phyloP scores from a whole-genome alignment of 2,113 vertebrate genomes.

The Menura novaehollandiae region DNA sequence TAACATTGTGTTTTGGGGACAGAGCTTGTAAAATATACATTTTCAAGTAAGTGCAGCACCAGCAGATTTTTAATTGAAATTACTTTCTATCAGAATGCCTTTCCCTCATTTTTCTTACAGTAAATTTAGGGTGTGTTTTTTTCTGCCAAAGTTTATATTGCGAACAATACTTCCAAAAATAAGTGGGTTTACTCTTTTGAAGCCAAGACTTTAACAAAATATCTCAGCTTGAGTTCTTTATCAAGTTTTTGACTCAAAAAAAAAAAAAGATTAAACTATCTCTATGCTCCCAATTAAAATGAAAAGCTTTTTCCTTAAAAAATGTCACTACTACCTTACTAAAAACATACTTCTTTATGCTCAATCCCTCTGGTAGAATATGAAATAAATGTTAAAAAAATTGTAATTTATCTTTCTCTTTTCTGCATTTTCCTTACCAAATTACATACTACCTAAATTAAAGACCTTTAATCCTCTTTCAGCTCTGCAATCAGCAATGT shows the following conservation, averaged over 20 bases:
- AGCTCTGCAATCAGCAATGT: background rate
- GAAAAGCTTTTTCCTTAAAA: background rate
- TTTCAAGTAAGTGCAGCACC: background rate
- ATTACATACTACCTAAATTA: background rate
- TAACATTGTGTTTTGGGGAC: background rate
- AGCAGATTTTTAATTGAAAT: background rate
- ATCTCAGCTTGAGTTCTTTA: background rate
- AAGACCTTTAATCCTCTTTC: background rate
- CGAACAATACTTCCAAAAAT: background rate
- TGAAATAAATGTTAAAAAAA: background rate
- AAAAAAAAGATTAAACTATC: background rate
- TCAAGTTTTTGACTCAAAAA: background rate
- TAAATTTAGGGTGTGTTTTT: background rate
- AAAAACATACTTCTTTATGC: background rate
- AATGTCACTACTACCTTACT: background rate
- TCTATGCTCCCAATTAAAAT: background rate
- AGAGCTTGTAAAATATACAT: background rate
- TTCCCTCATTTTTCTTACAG: background rate
- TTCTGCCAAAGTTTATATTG: background rate
- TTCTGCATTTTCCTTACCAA: background rate
- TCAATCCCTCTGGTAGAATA: background rate
- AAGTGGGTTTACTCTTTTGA: background rate
- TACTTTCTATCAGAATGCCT: background rate
- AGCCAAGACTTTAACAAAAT: background rate
- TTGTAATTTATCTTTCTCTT: background rate